These are phyloP conservation scores for Drosophila bifasciata DNA, from an alignment of 1,140 invertebrate genomes.

Conservation along the genomic window DNA sequence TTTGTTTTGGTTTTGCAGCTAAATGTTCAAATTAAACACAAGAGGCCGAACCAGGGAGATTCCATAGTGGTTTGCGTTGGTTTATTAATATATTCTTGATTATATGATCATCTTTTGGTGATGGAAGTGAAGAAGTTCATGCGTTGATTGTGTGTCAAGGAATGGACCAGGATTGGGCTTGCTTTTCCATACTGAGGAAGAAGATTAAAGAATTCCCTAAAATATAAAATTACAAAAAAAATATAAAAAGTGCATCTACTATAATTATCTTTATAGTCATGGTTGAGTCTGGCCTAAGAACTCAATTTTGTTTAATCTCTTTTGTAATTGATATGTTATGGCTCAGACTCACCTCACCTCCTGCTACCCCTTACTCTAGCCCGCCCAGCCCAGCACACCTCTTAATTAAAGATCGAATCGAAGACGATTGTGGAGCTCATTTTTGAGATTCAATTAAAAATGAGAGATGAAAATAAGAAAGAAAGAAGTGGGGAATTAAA, in stretches of 20 bases:
- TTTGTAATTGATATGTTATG: slow-evolving; percentile 65
- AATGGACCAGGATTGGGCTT: not conserved
- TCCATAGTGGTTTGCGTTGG: slow-evolving; percentile 19
- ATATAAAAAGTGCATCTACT: slow-evolving; percentile 5
- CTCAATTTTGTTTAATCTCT: slow-evolving; percentile 32
- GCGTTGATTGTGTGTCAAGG: slow-evolving; percentile 17
- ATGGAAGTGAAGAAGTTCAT: slow-evolving; percentile 24
- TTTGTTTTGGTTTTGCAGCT: slow-evolving; percentile 49
- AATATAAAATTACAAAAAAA: no score
- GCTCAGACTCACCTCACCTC: slow-evolving; percentile 23
- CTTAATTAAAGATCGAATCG: slow-evolving; percentile 53
- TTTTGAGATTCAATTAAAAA: slow-evolving; percentile 60
- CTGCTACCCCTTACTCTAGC: not conserved
- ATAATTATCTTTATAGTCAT: slow-evolving; percentile 26
- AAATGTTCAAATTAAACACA: slow-evolving; percentile 67
- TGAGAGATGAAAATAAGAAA: slow-evolving; percentile 33
- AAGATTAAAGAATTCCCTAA: no score
- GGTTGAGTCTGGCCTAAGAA: slow-evolving; percentile 19
- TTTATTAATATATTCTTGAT: slow-evolving; percentile 31
- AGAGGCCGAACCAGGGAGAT: slow-evolving; percentile 36
- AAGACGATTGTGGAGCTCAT: slow-evolving; percentile 39
- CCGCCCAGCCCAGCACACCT: slow-evolving; percentile 26
- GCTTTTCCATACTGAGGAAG: no score
- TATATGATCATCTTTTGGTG: slow-evolving; percentile 33
- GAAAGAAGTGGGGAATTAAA: slow-evolving; percentile 37